Percentiles rank a stretch among this genome's conserved stretches.
phyloP scores from a whole-genome alignment of 2,888 invertebrate genomes.

The Reticulitermes lucifugus region DNA sequence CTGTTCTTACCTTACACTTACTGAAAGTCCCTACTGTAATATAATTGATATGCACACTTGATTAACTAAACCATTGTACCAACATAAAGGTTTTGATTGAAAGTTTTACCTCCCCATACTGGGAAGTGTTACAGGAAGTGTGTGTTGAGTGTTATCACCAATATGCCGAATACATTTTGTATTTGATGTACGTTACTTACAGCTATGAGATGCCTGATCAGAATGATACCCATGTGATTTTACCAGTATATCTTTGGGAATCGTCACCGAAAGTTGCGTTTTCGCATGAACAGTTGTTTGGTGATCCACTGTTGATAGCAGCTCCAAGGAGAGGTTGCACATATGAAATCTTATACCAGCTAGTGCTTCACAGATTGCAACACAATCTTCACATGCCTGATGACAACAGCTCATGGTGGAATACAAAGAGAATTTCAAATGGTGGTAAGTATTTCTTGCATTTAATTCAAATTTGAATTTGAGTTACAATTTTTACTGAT shows the following conservation, averaged over 20 bases:
- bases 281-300: slow-evolving; percentile 48
- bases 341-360: slow-evolving; percentile 47
- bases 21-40: too few species aligned
- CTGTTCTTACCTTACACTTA: too few species aligned
- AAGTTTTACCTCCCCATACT: too few species aligned
- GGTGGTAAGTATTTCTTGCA: slow-evolving; percentile 13
- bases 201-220: slow-evolving; percentile 54
- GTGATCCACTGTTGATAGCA: slow-evolving; percentile 50
- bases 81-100: too few species aligned
- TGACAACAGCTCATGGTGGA: slow-evolving; percentile 28
- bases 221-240: slow-evolving; percentile 45
- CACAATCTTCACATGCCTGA: slow-evolving; percentile 38
- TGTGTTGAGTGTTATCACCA: too few species aligned
- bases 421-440: slow-evolving; percentile 23
- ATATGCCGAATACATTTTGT: too few species aligned
- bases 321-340: slow-evolving; percentile 49
- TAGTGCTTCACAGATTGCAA: slow-evolving; percentile 48
- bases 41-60: too few species aligned
- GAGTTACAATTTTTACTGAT: background rate
- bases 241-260: slow-evolving; percentile 53
- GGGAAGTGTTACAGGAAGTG: too few species aligned
- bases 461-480: background rate
- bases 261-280: slow-evolving; percentile 37
- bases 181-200: background rate
- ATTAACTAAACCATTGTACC: too few species aligned